A percentile compares a stretch with the other conserved stretches of the same genome.
phyloP scores from a whole-genome alignment of 2,113 vertebrate species.

The Gymnarchus niloticus region DNA sequence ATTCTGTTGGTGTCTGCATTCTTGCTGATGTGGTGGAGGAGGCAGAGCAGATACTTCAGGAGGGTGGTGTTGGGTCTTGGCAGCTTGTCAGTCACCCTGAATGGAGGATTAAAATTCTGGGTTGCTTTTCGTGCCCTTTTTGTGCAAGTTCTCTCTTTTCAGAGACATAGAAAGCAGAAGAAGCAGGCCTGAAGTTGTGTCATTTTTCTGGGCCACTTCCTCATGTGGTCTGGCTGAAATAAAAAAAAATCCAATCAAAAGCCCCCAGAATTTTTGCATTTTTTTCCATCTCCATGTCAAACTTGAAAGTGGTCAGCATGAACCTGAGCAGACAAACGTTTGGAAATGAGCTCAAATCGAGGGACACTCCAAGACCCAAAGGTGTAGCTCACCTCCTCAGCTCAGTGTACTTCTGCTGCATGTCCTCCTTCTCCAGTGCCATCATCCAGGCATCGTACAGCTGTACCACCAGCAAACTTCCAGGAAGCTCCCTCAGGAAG shows the following conservation, averaged over 20 bases:
- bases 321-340: not conserved
- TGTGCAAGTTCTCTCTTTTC: constrained; percentile 30
- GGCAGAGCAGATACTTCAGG: constrained; percentile 62
- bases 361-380: not conserved
- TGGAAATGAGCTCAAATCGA: no score
- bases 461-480: constrained; percentile 72
- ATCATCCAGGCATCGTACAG: constrained; percentile 77
- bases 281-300: not conserved
- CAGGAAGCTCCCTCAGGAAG: constrained; percentile 85
- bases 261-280: constrained; percentile 27
- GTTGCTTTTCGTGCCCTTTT: constrained; percentile 35
- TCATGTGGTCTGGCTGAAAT: constrained; percentile 18
- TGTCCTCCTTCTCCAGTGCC: constrained; percentile 62
- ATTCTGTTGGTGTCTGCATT: constrained; percentile 72
- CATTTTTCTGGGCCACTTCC: constrained; percentile 28
- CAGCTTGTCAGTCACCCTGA: constrained; percentile 71
- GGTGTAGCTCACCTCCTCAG: constrained; percentile 71
- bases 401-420: constrained; percentile 60
- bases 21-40: constrained; percentile 69
- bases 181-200: constrained; percentile 38
- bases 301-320: not conserved
- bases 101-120: constrained; percentile 23
- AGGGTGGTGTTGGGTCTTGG: constrained; percentile 69
- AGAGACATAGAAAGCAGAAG: constrained; percentile 36
- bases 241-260: constrained; percentile 46